Percentiles rank a stretch among this genome's conserved stretches.
phyloP scores from a whole-genome alignment of 2,888 invertebrate genomes.

The Coenonympha arcania region DNA sequence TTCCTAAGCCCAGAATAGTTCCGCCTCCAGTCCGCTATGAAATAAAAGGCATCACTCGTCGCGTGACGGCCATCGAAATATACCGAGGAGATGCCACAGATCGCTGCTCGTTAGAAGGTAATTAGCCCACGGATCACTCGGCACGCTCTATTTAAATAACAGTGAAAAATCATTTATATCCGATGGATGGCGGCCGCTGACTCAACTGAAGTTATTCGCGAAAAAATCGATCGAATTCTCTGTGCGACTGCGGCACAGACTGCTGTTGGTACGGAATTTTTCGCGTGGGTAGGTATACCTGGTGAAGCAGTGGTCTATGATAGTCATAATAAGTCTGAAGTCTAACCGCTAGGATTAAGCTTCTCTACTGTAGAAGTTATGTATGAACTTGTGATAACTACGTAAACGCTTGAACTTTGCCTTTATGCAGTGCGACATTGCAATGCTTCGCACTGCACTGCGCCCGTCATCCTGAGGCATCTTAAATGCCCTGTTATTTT shows the following conservation, averaged over 20 bases:
- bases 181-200: slow-evolving; percentile 35
- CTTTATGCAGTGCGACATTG: no score
- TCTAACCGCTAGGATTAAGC: no score
- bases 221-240: slow-evolving; percentile 28
- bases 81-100: slow-evolving; percentile 61
- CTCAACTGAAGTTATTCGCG: slow-evolving; percentile 34
- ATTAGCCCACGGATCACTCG: slow-evolving; percentile 70
- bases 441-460: no score
- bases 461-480: no score
- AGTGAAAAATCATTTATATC: slow-evolving; percentile 53
- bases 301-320: no score
- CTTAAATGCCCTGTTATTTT: no score
- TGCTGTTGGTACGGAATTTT: slow-evolving; percentile 6
- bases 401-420: no score
- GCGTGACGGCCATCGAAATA: slow-evolving; percentile 55
- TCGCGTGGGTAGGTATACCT: no score
- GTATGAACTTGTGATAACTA: no score
- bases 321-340: no score
- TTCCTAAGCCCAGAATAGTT: slow-evolving; percentile 64
- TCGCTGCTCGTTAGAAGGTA: slow-evolving; percentile 69
- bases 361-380: no score
- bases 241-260: no score
- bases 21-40: slow-evolving; percentile 49
- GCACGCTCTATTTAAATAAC: slow-evolving; percentile 57
- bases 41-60: slow-evolving; percentile 70